Percentiles rank a stretch among this genome's conserved stretches.
Conservation (phyloP, 2,113 vertebrate genomes). For the Brachionichthys hirsutus region DNA sequence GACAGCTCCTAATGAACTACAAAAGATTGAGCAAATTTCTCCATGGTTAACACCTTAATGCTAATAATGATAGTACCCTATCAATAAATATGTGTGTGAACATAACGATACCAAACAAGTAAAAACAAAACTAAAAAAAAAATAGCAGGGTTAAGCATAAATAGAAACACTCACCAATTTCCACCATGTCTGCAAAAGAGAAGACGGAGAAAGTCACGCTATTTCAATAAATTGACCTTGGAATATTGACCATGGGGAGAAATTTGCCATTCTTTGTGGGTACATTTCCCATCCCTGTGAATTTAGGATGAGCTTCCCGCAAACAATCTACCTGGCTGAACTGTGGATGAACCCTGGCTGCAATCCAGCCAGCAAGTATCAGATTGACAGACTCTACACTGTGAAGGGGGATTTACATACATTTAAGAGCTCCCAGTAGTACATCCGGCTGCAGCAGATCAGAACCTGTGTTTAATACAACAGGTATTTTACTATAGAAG, state of each 20-base stretch:
- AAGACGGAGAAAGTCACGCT: slow-evolving; percentile 56
- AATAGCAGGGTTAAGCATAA: slow-evolving; percentile 31
- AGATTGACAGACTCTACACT: slow-evolving; percentile 26
- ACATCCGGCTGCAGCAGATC: not conserved
- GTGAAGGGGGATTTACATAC: slow-evolving; percentile 44
- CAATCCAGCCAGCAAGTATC: slow-evolving; percentile 45
- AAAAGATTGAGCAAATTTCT: slow-evolving; percentile 56
- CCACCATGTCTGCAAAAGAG: slow-evolving; percentile 64
- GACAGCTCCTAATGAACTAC: not conserved
- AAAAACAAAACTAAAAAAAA: slow-evolving; percentile 7
- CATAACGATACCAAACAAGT: slow-evolving; percentile 14
- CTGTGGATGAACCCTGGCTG: slow-evolving; percentile 59
- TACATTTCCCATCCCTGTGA: slow-evolving; percentile 36
- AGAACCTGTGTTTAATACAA: slow-evolving; percentile 17
- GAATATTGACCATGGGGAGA: slow-evolving; percentile 67
- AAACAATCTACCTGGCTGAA: slow-evolving; percentile 64
- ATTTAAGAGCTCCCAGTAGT: slow-evolving; percentile 25
- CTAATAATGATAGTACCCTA: not conserved
- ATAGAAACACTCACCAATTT: slow-evolving; percentile 66
- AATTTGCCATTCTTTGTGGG: slow-evolving; percentile 59
- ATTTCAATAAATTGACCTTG: slow-evolving; percentile 61
- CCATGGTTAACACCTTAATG: slow-evolving; percentile 23
- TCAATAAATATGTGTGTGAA: not conserved
- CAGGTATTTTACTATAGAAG: slow-evolving; percentile 14
- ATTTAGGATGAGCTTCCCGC: slow-evolving; percentile 42